These are phyloP conservation scores for Tamandua tetradactyla DNA, from an alignment of 2,797 vertebrate genomes.

Conservation along the genomic window DNA sequence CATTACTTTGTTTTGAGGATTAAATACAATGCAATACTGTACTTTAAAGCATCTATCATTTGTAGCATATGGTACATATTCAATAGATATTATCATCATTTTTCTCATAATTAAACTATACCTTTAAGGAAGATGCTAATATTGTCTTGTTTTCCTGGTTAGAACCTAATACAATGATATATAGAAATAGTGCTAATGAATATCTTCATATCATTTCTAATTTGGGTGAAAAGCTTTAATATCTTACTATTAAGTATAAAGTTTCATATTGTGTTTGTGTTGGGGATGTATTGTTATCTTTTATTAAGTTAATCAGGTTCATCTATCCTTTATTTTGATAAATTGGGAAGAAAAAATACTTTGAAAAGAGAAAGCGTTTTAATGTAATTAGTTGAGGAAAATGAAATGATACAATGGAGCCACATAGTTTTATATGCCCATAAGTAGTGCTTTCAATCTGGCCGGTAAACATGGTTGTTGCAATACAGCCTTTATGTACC, in stretches of 20 bases:
- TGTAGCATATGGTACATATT: neutral
- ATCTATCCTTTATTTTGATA: neutral
- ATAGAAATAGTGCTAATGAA: neutral
- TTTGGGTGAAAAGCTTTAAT: no score
- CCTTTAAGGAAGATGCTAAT: neutral
- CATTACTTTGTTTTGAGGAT: neutral
- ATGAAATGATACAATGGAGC: neutral
- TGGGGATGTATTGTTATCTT: neutral
- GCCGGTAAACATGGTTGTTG: neutral
- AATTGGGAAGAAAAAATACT: slow-evolving; percentile 17
- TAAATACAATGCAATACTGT: neutral
- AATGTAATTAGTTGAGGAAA: neutral
- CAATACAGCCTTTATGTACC: neutral
- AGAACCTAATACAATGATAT: neutral
- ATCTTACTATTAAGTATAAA: no score
- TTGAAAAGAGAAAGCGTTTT: neutral
- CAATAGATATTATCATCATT: neutral
- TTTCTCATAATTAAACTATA: neutral
- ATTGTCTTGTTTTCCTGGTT: neutral
- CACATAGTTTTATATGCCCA: neutral
- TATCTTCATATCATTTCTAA: no score
- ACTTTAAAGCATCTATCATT: neutral
- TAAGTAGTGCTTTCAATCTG: neutral
- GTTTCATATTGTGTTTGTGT: no score
- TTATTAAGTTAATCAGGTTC: neutral